Evolutionary conservation across 1,140 invertebrate genomes (phyloP).

Genomic region (roundworm (Caenorhabditis elegans)): DNA sequence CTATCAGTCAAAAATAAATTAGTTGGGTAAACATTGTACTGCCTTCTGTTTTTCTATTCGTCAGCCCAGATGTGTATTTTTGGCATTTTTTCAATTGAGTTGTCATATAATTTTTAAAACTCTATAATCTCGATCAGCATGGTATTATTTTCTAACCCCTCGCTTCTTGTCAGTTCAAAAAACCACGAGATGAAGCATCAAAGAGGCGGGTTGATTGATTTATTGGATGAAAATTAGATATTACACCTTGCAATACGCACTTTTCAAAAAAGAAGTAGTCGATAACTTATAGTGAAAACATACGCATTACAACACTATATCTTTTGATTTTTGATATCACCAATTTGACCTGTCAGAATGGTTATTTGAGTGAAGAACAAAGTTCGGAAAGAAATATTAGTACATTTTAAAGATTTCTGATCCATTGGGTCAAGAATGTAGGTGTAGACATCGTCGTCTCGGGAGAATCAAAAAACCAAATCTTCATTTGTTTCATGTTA

Average conservation of each 20-base stretch:
- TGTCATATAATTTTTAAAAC: too few species aligned
- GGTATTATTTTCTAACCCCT: too few species aligned
- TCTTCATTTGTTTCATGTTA: not conserved
- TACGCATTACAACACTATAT: too few species aligned
- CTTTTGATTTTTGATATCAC: not conserved
- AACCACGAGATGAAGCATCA: not conserved
- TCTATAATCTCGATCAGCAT: too few species aligned
- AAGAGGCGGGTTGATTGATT: not conserved
- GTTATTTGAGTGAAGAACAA: not conserved
- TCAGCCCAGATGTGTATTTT: too few species aligned
- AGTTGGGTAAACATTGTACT: not conserved
- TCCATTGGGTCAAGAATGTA: not conserved
- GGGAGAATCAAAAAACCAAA: not conserved
- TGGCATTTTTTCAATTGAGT: too few species aligned
- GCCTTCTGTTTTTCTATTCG: not conserved
- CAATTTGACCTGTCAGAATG: too few species aligned
- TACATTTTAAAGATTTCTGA: not conserved
- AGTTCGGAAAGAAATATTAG: not conserved
- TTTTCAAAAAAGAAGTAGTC: too few species aligned
- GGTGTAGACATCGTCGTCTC: too few species aligned
- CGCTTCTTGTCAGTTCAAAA: too few species aligned
- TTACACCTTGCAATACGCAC: not conserved
- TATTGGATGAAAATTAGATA: slow-evolving; percentile 6
- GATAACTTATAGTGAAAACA: too few species aligned
- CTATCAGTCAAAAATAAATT: not conserved